Evolutionary conservation across 2,888 invertebrate genomes (phyloP), one percentile per base, ranked within the genome.

Genomic region (Ichneumoninae sp.): DNA sequence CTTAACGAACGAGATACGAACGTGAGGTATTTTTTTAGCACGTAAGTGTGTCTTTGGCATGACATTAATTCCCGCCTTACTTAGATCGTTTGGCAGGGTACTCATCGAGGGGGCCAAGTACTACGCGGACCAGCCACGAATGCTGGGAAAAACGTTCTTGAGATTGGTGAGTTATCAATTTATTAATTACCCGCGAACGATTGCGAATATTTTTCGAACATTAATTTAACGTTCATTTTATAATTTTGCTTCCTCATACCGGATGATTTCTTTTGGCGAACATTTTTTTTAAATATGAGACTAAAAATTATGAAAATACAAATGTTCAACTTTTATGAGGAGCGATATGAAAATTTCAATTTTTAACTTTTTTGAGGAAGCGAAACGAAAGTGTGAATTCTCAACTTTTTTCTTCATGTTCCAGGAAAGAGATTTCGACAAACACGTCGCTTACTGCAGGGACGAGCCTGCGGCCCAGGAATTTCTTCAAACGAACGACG

Each of bases 71-170:
- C 91, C 90, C 90, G 90, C 91, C 93, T 94, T 93, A 94, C 93
- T 93, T 92, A 94, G 93, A 93, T 94, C 93, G 91, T 94, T 94
- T 90, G 93, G 93, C 94, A 98, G 98, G 91, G 97, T 98, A 71
- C 95, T 98, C 60, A 96, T 98, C 92, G 98, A 98, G 94, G 98
- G 98, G 85, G 96, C 98, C 87, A 98, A 98, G 94, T 98, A 98
- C 94, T 98, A 98, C 94, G 97, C 97, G 33, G 97, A 97, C 89
- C 97, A 98, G 94, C 98, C 98, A 78, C 96, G 96, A 83, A 96
- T 97, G 95, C 95, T 98, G 84, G 98, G 98, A 2, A 97, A 97
- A 92, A 98, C 98, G 26, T 97, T 98, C 92, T 94, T 98, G 68
- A 95, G 98, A 89, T 95, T 98, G 95, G 95, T 95, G 89, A 94